phyloP scores from a whole-genome alignment of 2,888 invertebrate species.

The Coleophora deauratella region DNA sequence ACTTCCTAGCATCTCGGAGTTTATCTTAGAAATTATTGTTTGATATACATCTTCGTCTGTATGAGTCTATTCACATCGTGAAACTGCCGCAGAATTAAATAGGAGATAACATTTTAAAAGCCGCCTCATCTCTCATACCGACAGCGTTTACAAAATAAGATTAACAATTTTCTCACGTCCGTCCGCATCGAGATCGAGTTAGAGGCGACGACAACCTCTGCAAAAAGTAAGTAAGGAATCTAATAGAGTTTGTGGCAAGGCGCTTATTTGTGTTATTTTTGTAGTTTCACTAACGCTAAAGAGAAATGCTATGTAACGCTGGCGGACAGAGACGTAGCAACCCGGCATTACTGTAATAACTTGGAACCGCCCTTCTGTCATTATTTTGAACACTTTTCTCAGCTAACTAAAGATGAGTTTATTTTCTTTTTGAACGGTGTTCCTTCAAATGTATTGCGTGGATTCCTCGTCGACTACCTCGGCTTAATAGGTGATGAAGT shows the following conservation, averaged over 20 bases:
- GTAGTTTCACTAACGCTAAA: constrained; percentile 47
- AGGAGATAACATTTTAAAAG: constrained; percentile 38
- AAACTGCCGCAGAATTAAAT: constrained; percentile 21
- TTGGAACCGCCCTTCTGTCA: constrained; percentile 63
- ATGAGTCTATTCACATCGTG: constrained; percentile 5
- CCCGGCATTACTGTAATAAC: constrained; percentile 69
- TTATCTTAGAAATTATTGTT: background rate
- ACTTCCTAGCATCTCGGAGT: background rate
- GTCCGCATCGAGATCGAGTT: constrained; percentile 65
- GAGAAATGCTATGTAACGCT: constrained; percentile 66
- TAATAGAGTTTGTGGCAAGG: constrained; percentile 70
- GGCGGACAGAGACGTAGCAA: constrained; percentile 58
- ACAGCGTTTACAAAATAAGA: constrained; percentile 53
- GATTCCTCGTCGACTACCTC: constrained; percentile 13
- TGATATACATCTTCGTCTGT: too few species aligned
- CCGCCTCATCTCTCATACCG: constrained; percentile 39
- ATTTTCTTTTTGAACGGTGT: constrained; percentile 42
- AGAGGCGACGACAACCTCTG: constrained; percentile 57
- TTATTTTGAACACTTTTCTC: constrained; percentile 63
- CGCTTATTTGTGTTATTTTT: constrained; percentile 66
- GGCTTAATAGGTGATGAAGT: constrained; percentile 22
- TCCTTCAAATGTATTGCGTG: constrained; percentile 40
- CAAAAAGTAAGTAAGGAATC: constrained; percentile 69
- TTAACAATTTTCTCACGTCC: constrained; percentile 67
- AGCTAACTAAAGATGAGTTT: constrained; percentile 45